Evolutionary conservation across 2,888 invertebrate genomes (phyloP), one percentile per base, ranked within the genome.

Genomic region (Euclidia mi): DNA sequence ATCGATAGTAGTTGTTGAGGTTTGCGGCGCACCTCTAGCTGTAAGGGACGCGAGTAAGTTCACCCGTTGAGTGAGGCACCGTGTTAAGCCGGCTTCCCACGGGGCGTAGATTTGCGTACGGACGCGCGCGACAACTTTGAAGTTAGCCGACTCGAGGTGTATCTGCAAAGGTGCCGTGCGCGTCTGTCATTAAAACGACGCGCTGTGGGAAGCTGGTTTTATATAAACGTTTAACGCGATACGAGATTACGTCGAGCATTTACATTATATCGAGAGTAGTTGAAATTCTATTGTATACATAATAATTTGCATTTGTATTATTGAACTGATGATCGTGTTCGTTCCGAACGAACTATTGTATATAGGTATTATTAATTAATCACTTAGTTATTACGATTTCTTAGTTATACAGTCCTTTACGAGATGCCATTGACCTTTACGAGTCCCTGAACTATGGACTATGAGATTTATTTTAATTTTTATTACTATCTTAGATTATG

Each of bases 61-160:
- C 92, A 93, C 93, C 93, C 91, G 92, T 93, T 92, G 92, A 94
- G 92, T 92, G 91, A 92, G 89, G 90, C 92, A 92, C 92, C 37
- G 47, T 76, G 68, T 84, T 78, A 73, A 79, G 78, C 50, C n/a
- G n/a, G n/a, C n/a, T n/a, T n/a, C n/a, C n/a, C n/a, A n/a, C n/a
- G n/a, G n/a, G n/a, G n/a, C n/a, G n/a, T n/a, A n/a, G n/a, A n/a
- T n/a, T n/a, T n/a, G n/a, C n/a, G n/a, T n/a, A n/a, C n/a, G n/a
- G n/a, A n/a, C n/a, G n/a, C n/a, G n/a, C n/a, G n/a, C n/a, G n/a
- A n/a, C n/a, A n/a, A n/a, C n/a, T n/a, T n/a, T n/a, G n/a, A n/a
- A n/a, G n/a, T n/a, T n/a, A n/a, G n/a, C n/a, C n/a, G n/a, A n/a
- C n/a, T n/a, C n/a, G n/a, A n/a, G n/a, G n/a, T n/a, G n/a, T n/a